Evolutionary conservation across 2,888 invertebrate species (phyloP).

Genomic region (Tortrix viridana): DNA sequence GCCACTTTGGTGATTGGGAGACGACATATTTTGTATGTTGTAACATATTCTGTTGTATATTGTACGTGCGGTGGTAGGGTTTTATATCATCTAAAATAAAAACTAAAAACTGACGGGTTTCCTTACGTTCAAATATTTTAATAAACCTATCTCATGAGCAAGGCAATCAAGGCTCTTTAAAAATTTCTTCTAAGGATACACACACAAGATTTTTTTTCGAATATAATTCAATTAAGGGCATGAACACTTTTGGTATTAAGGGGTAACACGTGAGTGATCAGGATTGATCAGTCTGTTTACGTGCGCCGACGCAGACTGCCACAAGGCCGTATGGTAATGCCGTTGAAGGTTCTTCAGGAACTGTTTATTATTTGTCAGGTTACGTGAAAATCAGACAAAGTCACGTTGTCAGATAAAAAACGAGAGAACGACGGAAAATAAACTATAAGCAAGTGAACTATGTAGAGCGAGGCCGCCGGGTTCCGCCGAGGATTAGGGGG

Average conservation of each 20-base stretch:
- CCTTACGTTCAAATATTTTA: neutral
- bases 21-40: neutral
- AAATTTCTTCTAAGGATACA: slow-evolving; percentile 19
- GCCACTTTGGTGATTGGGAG: neutral
- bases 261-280: slow-evolving; percentile 56
- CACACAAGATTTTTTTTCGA: slow-evolving; percentile 24
- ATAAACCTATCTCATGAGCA: slow-evolving; percentile 28
- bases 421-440: slow-evolving; percentile 36
- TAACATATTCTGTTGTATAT: neutral
- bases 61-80: slow-evolving; percentile 22
- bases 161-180: slow-evolving; percentile 26
- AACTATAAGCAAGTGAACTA: slow-evolving; percentile 19
- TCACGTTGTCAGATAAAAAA: slow-evolving; percentile 69
- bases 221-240: slow-evolving; percentile 47
- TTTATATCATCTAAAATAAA: neutral
- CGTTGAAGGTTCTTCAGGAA: slow-evolving; percentile 46
- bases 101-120: neutral
- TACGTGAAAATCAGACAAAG: slow-evolving; percentile 52
- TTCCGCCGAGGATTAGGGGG: slow-evolving; percentile 15
- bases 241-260: slow-evolving; percentile 60
- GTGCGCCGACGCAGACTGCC: slow-evolving; percentile 47
- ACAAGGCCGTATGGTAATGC: slow-evolving; percentile 64
- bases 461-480: slow-evolving; percentile 15
- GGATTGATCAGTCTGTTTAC: slow-evolving; percentile 54
- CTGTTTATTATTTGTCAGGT: slow-evolving; percentile 44